Conservation (phyloP, 2,797 vertebrate species). For the Carduelis carduelis region DNA sequence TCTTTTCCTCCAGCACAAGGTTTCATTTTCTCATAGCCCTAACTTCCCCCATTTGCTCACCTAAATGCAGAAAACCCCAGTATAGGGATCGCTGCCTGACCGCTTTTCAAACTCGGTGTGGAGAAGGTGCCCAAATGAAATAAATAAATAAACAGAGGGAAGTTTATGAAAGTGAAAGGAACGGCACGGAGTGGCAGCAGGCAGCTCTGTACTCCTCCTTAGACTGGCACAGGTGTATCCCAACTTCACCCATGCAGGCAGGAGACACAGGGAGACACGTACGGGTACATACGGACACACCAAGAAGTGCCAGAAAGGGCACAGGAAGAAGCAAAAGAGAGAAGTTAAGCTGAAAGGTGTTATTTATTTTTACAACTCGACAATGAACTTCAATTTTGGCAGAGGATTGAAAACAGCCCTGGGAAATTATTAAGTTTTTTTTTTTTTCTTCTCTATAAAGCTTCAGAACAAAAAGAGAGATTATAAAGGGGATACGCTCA, state of each 20-base stretch:
- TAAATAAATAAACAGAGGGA: constrained; percentile 19
- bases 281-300: rapidly evolving
- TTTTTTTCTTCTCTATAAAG: constrained; percentile 55
- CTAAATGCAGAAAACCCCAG: constrained; percentile 35
- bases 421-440: constrained; percentile 71
- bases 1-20: constrained; percentile 17
- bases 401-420: constrained; percentile 70
- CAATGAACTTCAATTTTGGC: constrained; percentile 70
- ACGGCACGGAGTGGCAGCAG: not conserved
- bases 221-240: constrained; percentile 66
- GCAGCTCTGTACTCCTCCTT: constrained; percentile 23
- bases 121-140: constrained; percentile 38
- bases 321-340: not conserved
- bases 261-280: not conserved
- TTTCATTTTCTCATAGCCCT: not conserved
- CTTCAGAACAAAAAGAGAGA: constrained; percentile 71
- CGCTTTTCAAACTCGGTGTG: constrained; percentile 34
- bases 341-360: not conserved
- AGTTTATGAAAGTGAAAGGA: constrained; percentile 72
- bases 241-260: constrained; percentile 23
- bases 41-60: constrained; percentile 40
- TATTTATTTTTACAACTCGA: constrained; percentile 42
- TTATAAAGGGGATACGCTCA: constrained; percentile 73
- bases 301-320: not conserved
- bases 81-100: not conserved